Evolutionary conservation across 2,797 vertebrate species (phyloP).

Genomic region (Macrochelys suwanniensis): DNA sequence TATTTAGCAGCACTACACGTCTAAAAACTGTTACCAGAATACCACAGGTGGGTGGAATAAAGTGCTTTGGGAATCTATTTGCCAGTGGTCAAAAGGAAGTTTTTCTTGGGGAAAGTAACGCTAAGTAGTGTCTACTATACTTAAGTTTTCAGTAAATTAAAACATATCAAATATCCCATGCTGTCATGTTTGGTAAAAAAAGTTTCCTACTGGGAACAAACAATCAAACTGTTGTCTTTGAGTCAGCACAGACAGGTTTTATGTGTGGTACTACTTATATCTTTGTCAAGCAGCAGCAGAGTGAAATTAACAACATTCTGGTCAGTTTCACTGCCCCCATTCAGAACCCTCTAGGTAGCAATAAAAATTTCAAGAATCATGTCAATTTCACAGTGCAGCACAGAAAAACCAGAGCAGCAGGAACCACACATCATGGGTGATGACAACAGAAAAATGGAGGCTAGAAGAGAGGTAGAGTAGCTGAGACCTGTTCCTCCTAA

Average conservation of each 20-base stretch:
- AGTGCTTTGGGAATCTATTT: not conserved
- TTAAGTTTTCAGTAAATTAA: not conserved
- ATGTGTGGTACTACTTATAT: not conserved
- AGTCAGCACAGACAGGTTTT: not conserved
- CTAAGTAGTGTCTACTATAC: not conserved
- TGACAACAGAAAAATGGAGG: not conserved
- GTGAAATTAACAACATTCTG: not conserved
- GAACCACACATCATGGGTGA: not conserved
- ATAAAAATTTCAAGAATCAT: not conserved
- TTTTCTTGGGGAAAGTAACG: not conserved
- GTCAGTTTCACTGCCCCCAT: not conserved
- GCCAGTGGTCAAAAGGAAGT: not conserved
- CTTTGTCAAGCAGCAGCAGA: not conserved
- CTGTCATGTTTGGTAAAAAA: not conserved
- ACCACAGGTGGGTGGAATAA: not conserved
- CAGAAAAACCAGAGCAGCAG: not conserved
- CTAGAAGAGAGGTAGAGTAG: not conserved
- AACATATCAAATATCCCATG: not conserved
- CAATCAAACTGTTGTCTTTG: not conserved
- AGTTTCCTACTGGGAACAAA: not conserved
- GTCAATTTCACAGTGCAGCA: not conserved
- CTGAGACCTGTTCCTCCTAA: not conserved
- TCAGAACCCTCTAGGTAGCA: not conserved
- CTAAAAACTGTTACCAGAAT: not conserved
- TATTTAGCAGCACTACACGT: not conserved